phyloP scores from a whole-genome alignment of 2,113 vertebrate genomes.

The Hoplias malabaricus region DNA sequence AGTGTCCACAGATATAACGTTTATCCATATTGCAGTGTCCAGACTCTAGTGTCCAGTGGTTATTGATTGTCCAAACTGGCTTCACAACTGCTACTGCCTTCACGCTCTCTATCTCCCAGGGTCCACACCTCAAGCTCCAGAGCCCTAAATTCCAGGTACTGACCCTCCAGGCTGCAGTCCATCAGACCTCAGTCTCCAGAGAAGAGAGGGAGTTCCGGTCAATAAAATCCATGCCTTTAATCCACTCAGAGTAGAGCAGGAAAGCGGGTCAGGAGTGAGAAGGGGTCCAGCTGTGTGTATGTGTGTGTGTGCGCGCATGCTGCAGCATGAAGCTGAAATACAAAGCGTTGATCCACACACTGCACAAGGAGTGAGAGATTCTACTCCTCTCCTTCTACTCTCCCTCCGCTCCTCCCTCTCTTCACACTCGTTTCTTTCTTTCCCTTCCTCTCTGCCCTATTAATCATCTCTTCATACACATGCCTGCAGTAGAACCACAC shows the following conservation, averaged over 20 bases:
- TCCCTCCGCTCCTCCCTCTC: constrained; percentile 42
- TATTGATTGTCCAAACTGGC: background rate
- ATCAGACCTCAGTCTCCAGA: background rate
- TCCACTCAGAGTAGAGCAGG: background rate
- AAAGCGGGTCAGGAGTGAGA: background rate
- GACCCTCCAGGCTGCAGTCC: background rate
- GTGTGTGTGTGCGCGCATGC: background rate
- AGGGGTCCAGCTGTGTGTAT: constrained; percentile 1
- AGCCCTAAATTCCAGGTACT: background rate
- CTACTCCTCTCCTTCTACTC: constrained; percentile 44
- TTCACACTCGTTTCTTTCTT: constrained; percentile 25
- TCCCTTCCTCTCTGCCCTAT: constrained; percentile 2
- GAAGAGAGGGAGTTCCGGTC: background rate
- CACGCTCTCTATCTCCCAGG: background rate
- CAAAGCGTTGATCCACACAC: constrained; percentile 54
- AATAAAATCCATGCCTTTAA: background rate
- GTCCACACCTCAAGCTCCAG: background rate
- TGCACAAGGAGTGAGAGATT: background rate
- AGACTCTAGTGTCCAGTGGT: background rate
- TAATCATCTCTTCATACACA: constrained; percentile 30
- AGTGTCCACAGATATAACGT: background rate
- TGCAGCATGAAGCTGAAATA: constrained; percentile 41
- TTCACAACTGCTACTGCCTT: background rate
- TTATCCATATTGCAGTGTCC: background rate
- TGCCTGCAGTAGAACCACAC: too few relatives aligned